phyloP scores from a whole-genome alignment of 2,113 vertebrate genomes.

The Stigmatopora nigra region DNA sequence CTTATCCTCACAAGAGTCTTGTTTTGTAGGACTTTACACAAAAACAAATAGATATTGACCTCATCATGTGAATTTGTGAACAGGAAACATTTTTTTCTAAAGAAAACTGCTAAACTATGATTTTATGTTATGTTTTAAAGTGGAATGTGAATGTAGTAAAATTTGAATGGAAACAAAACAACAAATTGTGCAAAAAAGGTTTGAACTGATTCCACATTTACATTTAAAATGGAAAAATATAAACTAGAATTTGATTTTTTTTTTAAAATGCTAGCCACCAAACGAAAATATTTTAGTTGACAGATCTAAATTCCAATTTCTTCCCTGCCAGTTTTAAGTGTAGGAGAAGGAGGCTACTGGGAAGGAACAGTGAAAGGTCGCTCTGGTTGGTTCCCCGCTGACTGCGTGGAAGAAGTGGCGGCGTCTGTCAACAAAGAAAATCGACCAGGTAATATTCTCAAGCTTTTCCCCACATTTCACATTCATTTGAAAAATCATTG shows the following conservation, averaged over 20 bases:
- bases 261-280: too few relatives aligned
- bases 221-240: too few relatives aligned
- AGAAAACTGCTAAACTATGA: background rate
- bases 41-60: too few relatives aligned
- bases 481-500: background rate
- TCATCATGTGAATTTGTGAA: background rate
- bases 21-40: too few relatives aligned
- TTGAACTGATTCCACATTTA: background rate
- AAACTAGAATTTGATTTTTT: too few relatives aligned
- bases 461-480: background rate
- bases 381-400: constrained; percentile 86
- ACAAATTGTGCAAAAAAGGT: background rate
- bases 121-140: background rate
- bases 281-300: too few relatives aligned
- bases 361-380: constrained; percentile 86
- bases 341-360: constrained; percentile 90
- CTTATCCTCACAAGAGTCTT: too few relatives aligned
- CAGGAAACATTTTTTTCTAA: background rate
- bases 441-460: constrained; percentile 69
- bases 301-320: background rate
- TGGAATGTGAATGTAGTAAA: background rate
- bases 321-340: constrained; percentile 73
- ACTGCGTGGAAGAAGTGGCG: constrained; percentile 84
- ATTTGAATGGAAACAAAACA: too few relatives aligned
- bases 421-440: constrained; percentile 73